phyloP scores from a whole-genome alignment of 2,113 vertebrate genomes.

The Hippocampus zosterae region DNA sequence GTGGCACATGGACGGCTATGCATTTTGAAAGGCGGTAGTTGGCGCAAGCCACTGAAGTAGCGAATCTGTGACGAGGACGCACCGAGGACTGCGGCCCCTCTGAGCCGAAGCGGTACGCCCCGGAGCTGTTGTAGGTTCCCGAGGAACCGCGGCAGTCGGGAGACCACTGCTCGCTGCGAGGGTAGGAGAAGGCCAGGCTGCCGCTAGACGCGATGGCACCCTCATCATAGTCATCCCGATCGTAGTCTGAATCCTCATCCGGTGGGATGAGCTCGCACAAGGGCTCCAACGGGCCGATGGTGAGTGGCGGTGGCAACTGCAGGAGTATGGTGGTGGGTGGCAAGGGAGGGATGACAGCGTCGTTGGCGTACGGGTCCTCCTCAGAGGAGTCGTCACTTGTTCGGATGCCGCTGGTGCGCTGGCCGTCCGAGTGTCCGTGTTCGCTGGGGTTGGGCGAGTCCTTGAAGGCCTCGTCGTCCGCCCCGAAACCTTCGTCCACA shows the following conservation, averaged over 20 bases:
- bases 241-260: constrained; percentile 85
- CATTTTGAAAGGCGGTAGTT: no score
- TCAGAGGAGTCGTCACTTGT: constrained; percentile 96
- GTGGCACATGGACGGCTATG: no score
- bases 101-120: constrained; percentile 89
- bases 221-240: constrained; percentile 88
- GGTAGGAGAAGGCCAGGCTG: constrained; percentile 84
- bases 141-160: constrained; percentile 85
- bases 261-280: constrained; percentile 81
- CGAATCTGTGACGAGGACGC: constrained; percentile 45
- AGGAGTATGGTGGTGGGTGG: constrained; percentile 48
- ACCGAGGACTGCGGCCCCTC: constrained; percentile 96
- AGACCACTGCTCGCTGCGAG: constrained; percentile 85
- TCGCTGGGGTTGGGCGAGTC: constrained; percentile 97
- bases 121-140: constrained; percentile 91
- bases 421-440: constrained; percentile 89
- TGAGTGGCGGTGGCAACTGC: constrained; percentile 53
- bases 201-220: constrained; percentile 84
- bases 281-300: constrained; percentile 63
- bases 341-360: constrained; percentile 72
- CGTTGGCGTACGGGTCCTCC: constrained; percentile 95
- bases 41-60: no score
- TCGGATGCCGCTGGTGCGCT: constrained; percentile 92
- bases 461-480: constrained; percentile 91
- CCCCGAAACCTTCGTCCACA: constrained; percentile 93